Evolutionary conservation across 2,888 invertebrate species (phyloP), one percentile per base, ranked within the genome.

Genomic region (Microctonus aethiopoides): DNA sequence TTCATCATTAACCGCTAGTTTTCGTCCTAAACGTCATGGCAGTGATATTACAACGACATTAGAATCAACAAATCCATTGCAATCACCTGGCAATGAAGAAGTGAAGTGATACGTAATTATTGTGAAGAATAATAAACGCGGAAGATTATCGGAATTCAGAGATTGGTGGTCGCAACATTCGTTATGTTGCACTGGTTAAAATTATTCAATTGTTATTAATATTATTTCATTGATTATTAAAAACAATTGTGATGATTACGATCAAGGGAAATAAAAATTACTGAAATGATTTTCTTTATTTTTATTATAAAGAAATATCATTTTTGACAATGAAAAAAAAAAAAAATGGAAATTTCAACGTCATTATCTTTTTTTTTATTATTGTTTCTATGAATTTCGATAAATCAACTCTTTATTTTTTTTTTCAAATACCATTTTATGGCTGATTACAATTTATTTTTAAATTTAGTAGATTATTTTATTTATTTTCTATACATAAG

Each of bases 1-100:
- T 57, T 84, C 86, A 0, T 84, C 86, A 13, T 64, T 87, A 65
- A 83, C 87, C 5, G 84, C 87, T 13, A 86, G 85, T 63, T 86
- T 87, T 67, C 82, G 87, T 9, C 83, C 84, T 0, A 84, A 80
- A 69, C 79, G 83, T 13, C 85, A 86, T 51, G 52, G 73, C 1
- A 75, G 66, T 41, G 78, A 79, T 20, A 36, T 73, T n/a, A 68
- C 72, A 11, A 70, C 80, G 4, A 46, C 46, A 46, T 46, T 46
- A 7, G 46, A 46, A 46, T 67, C 78, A 22, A 74, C 80, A 6
- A 81, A 81, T 61, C 81, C 77, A 16, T 72, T 80, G 29, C 78
- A 79, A 9, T 84, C 82, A 10, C 82, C 83, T 2, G 82, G 81
- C 62, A 83, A 82, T 63, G 85, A 84, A 32, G 83, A 83, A 64